phyloP scores from a whole-genome alignment of 37 sponge, comb jelly and placozoan genomes.

The Spongia lamella region DNA sequence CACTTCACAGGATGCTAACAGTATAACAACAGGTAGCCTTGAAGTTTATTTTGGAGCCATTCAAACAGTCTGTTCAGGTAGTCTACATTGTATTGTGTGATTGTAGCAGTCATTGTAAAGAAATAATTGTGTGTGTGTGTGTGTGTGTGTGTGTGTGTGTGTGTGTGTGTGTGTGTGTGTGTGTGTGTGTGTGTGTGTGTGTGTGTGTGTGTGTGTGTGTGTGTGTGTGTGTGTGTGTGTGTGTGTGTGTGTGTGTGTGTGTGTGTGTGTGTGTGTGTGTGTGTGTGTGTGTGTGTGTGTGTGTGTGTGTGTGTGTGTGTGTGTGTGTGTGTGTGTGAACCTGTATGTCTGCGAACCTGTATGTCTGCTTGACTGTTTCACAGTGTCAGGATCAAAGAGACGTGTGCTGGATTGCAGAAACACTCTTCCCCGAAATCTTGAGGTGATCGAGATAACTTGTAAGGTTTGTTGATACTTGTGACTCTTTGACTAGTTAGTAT shows the following conservation, averaged over 20 bases:
- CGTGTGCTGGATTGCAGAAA: conserved; percentile 37
- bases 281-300: conserved; percentile 27
- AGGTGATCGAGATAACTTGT: conserved; percentile 49
- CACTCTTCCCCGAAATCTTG: conserved; percentile 35
- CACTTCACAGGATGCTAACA: too few relatives aligned
- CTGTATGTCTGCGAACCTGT: conserved; percentile 13
- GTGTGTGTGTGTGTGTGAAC: conserved; percentile 36
- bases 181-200: conserved; percentile 20
- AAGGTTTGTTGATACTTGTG: conserved; percentile 27
- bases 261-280: not conserved
- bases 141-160: not conserved
- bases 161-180: conserved; percentile 6
- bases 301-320: conserved; percentile 28
- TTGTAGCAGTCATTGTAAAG: not conserved
- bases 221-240: too few relatives aligned
- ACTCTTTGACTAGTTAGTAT: not conserved
- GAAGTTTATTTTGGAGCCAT: not conserved
- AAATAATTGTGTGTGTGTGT: not conserved
- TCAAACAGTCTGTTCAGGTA: not conserved
- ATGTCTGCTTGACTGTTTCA: not conserved
- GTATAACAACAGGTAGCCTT: too few relatives aligned
- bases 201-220: not conserved
- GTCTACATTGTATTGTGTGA: not conserved
- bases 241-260: too few relatives aligned
- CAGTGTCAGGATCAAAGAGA: conserved; percentile 21